Conservation (phyloP, 2,888 invertebrate species). For the Pasiphila rectangulata region DNA sequence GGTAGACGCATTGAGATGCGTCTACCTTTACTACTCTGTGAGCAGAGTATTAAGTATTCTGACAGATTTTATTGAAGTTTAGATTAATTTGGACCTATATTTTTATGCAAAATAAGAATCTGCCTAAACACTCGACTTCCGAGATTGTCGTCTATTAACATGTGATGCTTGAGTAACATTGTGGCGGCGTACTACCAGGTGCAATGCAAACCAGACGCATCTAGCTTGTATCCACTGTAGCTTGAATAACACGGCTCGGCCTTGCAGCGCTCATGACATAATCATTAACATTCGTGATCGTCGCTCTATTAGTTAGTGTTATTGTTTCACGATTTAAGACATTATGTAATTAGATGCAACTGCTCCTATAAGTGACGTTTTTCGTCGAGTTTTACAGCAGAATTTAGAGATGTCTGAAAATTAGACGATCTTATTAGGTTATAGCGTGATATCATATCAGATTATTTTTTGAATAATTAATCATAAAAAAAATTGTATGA, state of each 20-base stretch:
- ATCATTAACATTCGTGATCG: constrained; percentile 16
- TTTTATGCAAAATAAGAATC: neutral
- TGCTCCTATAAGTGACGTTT: too few species aligned
- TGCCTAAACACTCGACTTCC: constrained; percentile 12
- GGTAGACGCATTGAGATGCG: too few species aligned
- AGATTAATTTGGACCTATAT: too few species aligned
- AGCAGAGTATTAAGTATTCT: too few species aligned
- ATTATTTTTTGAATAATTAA: too few species aligned
- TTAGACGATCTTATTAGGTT: too few species aligned
- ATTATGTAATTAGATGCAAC: neutral
- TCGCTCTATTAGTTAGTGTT: constrained; percentile 1
- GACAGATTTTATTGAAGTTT: too few species aligned
- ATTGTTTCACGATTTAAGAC: constrained; percentile 1
- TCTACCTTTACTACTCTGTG: too few species aligned
- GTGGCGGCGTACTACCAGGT: constrained; percentile 29
- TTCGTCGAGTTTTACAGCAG: too few species aligned
- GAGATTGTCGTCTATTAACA: constrained; percentile 25
- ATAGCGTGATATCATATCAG: too few species aligned
- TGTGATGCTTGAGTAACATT: constrained; percentile 36
- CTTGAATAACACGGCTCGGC: constrained; percentile 10
- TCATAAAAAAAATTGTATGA: too few species aligned
- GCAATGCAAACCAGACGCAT: constrained; percentile 60
- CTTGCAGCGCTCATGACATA: neutral
- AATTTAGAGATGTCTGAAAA: too few species aligned
- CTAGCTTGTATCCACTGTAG: constrained; percentile 18